phyloP scores from a whole-genome alignment of 2,888 invertebrate species.

The Ischnura elegans region DNA sequence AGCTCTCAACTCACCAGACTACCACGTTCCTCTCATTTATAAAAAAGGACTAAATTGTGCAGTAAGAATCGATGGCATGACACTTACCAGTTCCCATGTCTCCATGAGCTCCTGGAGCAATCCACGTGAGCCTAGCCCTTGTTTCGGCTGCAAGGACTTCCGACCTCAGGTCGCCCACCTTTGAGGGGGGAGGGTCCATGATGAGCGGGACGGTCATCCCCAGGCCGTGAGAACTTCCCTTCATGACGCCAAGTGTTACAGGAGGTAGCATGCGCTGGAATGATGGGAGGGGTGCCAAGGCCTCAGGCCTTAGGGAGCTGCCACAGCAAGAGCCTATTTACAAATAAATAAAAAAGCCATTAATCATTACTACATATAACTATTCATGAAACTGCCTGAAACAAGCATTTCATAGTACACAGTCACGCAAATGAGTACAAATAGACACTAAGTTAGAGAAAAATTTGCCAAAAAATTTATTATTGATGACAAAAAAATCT shows the following conservation, averaged over 20 bases:
- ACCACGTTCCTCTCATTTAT: too few species aligned
- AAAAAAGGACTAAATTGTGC: too few species aligned
- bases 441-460: too few species aligned
- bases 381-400: too few species aligned
- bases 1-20: too few species aligned
- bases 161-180: constrained; percentile 81
- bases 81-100: constrained; percentile 72
- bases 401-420: too few species aligned
- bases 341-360: too few species aligned
- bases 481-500: too few species aligned
- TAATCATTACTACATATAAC: too few species aligned
- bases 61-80: background rate
- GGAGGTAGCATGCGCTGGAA: constrained; percentile 80
- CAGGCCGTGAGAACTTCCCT: constrained; percentile 63
- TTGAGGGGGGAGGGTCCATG: constrained; percentile 77
- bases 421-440: too few species aligned
- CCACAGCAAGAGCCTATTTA: constrained; percentile 80
- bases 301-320: constrained; percentile 78
- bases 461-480: too few species aligned
- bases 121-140: constrained; percentile 81
- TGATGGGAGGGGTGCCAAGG: constrained; percentile 78
- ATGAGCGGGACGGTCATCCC: constrained; percentile 75
- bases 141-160: constrained; percentile 78
- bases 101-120: constrained; percentile 79
- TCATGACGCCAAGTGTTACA: constrained; percentile 77